Conservation (phyloP, 2,113 vertebrate species). For the Philantomba maxwellii region DNA sequence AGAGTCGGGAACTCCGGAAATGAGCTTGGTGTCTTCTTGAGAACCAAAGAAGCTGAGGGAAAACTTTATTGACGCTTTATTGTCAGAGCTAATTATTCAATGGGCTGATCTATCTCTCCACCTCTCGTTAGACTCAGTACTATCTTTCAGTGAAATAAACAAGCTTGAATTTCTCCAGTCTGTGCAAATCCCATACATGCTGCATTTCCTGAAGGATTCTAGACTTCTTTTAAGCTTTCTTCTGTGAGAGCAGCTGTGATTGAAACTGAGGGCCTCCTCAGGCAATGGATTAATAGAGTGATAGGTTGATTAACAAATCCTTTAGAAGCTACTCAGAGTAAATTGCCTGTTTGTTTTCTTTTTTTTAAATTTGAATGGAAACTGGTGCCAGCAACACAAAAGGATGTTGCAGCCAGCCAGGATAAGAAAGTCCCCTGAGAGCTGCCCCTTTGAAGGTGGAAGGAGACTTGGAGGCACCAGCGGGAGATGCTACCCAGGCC, state of each 20-base stretch:
- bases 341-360: neutral
- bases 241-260: neutral
- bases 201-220: neutral
- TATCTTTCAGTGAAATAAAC: neutral
- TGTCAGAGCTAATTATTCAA: neutral
- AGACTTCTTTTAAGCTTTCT: neutral
- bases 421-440: neutral
- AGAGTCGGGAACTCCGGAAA: neutral
- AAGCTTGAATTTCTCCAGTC: neutral
- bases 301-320: neutral
- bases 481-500: neutral
- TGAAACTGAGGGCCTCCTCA: neutral
- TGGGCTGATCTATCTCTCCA: neutral
- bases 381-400: neutral
- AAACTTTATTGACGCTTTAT: neutral
- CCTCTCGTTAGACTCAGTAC: neutral
- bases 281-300: neutral
- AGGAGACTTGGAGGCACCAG: rapidly evolving
- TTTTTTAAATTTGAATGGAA: neutral
- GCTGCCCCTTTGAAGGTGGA: neutral
- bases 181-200: neutral
- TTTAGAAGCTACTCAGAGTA: neutral
- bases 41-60: neutral
- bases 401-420: neutral
- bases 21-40: neutral